Evolutionary conservation across 2,113 vertebrate species (phyloP).

Genomic region (Phylloscopus trochiloides): DNA sequence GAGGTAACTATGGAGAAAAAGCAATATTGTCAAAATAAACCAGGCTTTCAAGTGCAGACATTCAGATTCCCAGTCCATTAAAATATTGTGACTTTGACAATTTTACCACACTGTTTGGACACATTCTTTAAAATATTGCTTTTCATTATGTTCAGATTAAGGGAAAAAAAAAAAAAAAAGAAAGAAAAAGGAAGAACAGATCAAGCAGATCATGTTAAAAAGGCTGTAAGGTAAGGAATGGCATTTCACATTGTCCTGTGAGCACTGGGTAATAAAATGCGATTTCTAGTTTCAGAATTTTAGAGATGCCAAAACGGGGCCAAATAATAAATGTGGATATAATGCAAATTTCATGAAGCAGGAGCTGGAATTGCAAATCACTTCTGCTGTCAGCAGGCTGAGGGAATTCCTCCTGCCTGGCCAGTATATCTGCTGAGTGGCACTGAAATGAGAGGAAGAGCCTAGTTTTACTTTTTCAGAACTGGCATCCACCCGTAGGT

Average conservation of each 20-base stretch:
- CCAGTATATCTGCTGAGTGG: background rate
- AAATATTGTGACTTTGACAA: background rate
- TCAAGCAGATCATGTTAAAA: background rate
- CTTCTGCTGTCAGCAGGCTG: background rate
- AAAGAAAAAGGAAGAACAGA: background rate
- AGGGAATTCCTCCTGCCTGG: background rate
- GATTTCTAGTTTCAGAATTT: background rate
- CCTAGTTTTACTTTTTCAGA: background rate
- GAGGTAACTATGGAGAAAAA: slow-evolving; percentile 64
- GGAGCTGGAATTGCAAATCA: background rate
- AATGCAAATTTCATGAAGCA: background rate
- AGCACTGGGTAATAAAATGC: background rate
- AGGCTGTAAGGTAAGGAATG: background rate
- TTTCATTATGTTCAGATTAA: background rate
- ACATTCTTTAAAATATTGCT: background rate
- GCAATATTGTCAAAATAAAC: slow-evolving; percentile 72
- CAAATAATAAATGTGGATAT: background rate
- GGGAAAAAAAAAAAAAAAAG: background rate
- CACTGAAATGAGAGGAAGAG: background rate
- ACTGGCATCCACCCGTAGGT: background rate
- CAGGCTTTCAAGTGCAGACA: slow-evolving; percentile 43
- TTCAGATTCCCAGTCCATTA: slow-evolving; percentile 52
- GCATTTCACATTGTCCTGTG: background rate
- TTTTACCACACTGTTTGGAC: background rate
- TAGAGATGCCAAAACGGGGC: background rate